Conservation (phyloP, 2,797 vertebrate species). For the Anableps anableps region DNA sequence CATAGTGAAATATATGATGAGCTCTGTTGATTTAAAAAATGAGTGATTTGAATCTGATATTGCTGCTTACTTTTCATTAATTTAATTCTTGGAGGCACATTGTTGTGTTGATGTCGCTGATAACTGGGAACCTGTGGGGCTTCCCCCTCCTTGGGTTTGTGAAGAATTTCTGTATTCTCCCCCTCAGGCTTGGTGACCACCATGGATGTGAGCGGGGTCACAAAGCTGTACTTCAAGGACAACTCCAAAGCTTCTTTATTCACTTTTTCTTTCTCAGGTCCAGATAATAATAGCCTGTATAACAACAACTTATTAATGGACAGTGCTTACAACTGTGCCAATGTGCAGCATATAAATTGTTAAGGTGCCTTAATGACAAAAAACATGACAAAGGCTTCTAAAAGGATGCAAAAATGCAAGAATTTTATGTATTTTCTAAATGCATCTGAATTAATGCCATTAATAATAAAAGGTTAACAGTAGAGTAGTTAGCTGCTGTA, state of each 20-base stretch:
- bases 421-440: too few relatives aligned
- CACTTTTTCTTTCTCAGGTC: conserved; percentile 61
- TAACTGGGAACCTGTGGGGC: background rate
- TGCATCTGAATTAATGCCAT: too few relatives aligned
- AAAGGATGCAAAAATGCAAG: background rate
- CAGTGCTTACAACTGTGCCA: background rate
- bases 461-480: too few relatives aligned
- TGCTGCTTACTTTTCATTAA: background rate
- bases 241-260: conserved; percentile 71
- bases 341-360: background rate
- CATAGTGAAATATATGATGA: background rate
- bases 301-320: conserved; percentile 5
- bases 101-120: rapidly evolving
- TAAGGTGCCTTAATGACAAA: background rate
- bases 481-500: too few relatives aligned
- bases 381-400: background rate
- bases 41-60: background rate
- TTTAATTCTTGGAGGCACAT: rapidly evolving
- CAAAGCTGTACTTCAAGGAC: conserved; percentile 83
- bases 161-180: conserved; percentile 71
- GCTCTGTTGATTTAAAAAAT: background rate
- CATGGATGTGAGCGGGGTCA: conserved; percentile 86
- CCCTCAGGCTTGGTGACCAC: conserved; percentile 83
- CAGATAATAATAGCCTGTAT: conserved; percentile 71
- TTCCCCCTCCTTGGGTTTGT: conserved; percentile 80